Evolutionary conservation across 2,888 invertebrate species (phyloP).

Genomic region (Acleris literana): DNA sequence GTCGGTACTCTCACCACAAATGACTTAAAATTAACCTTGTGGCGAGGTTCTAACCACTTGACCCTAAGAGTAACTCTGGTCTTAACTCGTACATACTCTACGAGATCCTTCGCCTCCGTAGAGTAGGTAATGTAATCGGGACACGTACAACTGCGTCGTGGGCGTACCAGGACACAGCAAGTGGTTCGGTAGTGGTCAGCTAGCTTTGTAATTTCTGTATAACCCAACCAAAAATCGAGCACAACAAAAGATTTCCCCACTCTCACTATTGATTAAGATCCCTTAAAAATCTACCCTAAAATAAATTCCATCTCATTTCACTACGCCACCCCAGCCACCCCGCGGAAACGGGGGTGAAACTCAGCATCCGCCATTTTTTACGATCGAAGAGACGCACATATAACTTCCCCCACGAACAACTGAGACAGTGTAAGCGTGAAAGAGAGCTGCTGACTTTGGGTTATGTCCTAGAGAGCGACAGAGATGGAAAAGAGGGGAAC

Average conservation of each 20-base stretch:
- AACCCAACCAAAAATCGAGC: not conserved
- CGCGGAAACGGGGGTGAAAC: constrained; percentile 59
- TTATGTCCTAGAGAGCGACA: constrained; percentile 58
- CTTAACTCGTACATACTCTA: no score
- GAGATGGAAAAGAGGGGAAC: constrained; percentile 57
- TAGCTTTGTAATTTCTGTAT: not conserved
- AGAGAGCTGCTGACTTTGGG: constrained; percentile 57
- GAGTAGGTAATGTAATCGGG: no score
- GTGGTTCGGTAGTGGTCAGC: no score
- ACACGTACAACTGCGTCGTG: no score
- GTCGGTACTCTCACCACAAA: no score
- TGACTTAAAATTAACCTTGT: no score
- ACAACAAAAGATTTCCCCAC: not conserved
- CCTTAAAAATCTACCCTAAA: constrained; percentile 52
- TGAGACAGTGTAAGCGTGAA: constrained; percentile 53
- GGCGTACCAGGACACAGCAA: no score
- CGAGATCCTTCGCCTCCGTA: no score
- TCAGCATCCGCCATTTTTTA: constrained; percentile 78
- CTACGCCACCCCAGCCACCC: constrained; percentile 65
- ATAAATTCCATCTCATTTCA: constrained; percentile 64
- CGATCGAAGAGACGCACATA: constrained; percentile 43
- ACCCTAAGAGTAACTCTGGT: no score
- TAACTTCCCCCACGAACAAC: constrained; percentile 32
- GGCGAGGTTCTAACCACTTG: no score
- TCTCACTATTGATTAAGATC: constrained; percentile 53